Percentiles rank a stretch among this genome's conserved stretches.
Conservation (phyloP, 2,888 invertebrate genomes). For the Thereva nobilitata region DNA sequence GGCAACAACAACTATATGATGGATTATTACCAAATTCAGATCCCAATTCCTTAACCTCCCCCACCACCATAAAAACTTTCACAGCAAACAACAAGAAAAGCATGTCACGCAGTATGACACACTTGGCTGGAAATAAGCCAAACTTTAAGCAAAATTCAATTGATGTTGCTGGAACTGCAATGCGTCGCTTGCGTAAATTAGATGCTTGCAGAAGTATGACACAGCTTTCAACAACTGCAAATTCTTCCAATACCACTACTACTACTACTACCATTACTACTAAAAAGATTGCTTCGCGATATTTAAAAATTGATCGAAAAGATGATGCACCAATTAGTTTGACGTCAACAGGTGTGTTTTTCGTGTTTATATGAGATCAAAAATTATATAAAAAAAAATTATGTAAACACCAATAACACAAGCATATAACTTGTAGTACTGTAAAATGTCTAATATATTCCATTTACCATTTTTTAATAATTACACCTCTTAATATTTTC, state of each 20-base stretch:
- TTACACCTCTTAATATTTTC: too few species aligned
- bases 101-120: conserved; percentile 75
- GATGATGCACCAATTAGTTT: conserved; percentile 44
- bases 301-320: conserved; percentile 31
- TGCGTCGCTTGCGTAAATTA: conserved; percentile 54
- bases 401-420: conserved; percentile 20
- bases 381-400: background rate
- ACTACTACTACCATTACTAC: conserved; percentile 50
- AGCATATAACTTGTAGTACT: background rate
- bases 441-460: too few species aligned
- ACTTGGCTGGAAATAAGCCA: conserved; percentile 58
- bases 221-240: conserved; percentile 57
- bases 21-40: conserved; percentile 30
- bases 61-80: conserved; percentile 48
- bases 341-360: conserved; percentile 44
- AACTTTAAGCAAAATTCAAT: conserved; percentile 46
- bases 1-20: conserved; percentile 50
- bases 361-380: conserved; percentile 24
- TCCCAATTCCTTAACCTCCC: conserved; percentile 40
- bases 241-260: conserved; percentile 51
- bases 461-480: too few species aligned
- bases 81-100: conserved; percentile 47
- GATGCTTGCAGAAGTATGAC: conserved; percentile 61
- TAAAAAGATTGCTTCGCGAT: conserved; percentile 39
- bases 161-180: conserved; percentile 52